Evolutionary conservation across 1,140 invertebrate genomes (phyloP).

Genomic region (Tetramorium simillimum): DNA sequence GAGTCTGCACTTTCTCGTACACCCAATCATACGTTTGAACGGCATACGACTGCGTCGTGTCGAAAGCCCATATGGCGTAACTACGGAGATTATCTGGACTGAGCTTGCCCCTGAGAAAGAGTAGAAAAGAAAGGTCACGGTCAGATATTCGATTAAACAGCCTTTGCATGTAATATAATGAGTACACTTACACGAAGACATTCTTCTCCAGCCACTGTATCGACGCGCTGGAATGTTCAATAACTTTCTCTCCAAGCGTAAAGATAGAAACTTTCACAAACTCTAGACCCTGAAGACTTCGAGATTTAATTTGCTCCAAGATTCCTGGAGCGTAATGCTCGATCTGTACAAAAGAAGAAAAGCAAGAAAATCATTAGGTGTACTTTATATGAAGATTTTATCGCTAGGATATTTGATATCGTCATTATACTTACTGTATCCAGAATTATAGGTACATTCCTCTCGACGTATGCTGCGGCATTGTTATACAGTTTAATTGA

Average conservation of each 20-base stretch:
- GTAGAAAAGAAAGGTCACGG: neutral
- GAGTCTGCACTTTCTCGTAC: slow-evolving; percentile 90
- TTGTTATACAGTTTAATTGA: slow-evolving; percentile 85
- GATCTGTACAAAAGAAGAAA: slow-evolving; percentile 83
- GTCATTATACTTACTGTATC: slow-evolving; percentile 85
- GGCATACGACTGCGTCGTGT: slow-evolving; percentile 88
- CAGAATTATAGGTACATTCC: slow-evolving; percentile 88
- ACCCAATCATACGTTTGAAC: slow-evolving; percentile 90
- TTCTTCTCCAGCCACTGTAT: slow-evolving; percentile 88
- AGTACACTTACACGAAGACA: slow-evolving; percentile 91
- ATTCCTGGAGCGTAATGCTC: slow-evolving; percentile 90
- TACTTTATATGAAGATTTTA: neutral
- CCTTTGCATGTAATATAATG: neutral
- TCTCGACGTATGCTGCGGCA: slow-evolving; percentile 85
- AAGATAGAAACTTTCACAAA: slow-evolving; percentile 77
- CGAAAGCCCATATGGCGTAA: slow-evolving; percentile 88
- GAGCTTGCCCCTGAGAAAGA: slow-evolving; percentile 89
- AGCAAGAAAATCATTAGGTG: neutral
- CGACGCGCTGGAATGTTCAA: slow-evolving; percentile 76
- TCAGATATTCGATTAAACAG: neutral
- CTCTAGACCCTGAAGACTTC: slow-evolving; percentile 74
- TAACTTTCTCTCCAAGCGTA: slow-evolving; percentile 75
- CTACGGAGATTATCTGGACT: slow-evolving; percentile 90
- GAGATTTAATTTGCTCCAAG: slow-evolving; percentile 82
- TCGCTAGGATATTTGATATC: neutral